Base-by-base conservation (phyloP, 2,113 vertebrate genomes). In the Rostratula benghalensis region DNA sequence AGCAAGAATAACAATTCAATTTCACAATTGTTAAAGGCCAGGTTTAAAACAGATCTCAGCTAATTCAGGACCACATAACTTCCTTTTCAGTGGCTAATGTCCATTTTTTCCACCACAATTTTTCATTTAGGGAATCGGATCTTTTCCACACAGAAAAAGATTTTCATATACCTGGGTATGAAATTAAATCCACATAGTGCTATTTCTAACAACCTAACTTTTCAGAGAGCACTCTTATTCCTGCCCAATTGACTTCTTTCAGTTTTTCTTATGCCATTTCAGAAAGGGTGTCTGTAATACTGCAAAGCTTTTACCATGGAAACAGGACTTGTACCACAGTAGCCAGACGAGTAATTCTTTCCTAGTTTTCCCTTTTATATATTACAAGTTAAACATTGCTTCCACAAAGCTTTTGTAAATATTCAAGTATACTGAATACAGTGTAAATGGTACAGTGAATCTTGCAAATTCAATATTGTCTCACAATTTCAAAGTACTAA, bases 91-190 rank as follows among this genome's bases (percentile, higher is more conserved):
- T 3, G 10, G 23, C 6, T 82, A 78, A 70, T 37, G 3, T 5
- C 4, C 43, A 10, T 45, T 30, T 64, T 8, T 0, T 27, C 27
- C 35, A 7, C 2, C n/a, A 7, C 14, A 25, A 0, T 2, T 39
- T 41, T 91, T 71, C 17, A 37, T 82, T 45, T n/a, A 19, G 25
- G 83, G 93, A 92, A 59, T 21, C 9, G 24, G 24, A 69, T 13
- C 1, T 84, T 92, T 27, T 70, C 17, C 13, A 67, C 7, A 17
- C 10, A n/a, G 27, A 41, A 28, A 41, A 79, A 56, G 1, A 56
- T 73, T 83, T 68, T 61, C 6, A 8, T 37, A 11, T 7, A 63
- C 7, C 9, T 27, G 25, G 13, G 25, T 59, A 59, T 24, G 19
- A 68, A 87, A 39, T 74, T 37, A 35, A 77, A 71, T 37, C 8